phyloP scores from a whole-genome alignment of 2,888 invertebrate genomes.

The Sinelater perroti region DNA sequence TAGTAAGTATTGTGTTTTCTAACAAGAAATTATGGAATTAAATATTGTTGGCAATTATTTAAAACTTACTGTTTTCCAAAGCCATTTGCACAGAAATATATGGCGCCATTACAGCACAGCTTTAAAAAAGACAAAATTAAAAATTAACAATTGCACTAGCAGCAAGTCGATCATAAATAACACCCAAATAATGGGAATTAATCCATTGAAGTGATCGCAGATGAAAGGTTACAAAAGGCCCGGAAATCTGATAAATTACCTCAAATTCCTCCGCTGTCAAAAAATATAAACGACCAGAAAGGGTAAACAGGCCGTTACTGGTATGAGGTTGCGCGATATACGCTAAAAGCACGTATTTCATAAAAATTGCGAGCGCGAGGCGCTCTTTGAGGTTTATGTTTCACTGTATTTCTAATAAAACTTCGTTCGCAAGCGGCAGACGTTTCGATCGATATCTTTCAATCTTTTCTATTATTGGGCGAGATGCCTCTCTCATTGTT shows the following conservation, averaged over 20 bases:
- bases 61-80: too few relatives aligned
- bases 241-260: conserved; percentile 45
- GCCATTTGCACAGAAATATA: too few relatives aligned
- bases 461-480: conserved; percentile 15
- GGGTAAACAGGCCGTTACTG: conserved; percentile 42
- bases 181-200: conserved; percentile 46
- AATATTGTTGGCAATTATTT: too few relatives aligned
- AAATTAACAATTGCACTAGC: conserved; percentile 11
- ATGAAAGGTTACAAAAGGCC: conserved; percentile 43
- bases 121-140: too few relatives aligned
- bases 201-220: conserved; percentile 45
- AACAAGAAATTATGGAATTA: too few relatives aligned
- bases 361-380: conserved; percentile 39
- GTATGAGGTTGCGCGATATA: conserved; percentile 36
- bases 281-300: conserved; percentile 45
- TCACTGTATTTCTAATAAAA: conserved; percentile 33
- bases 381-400: conserved; percentile 34
- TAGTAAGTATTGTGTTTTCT: too few relatives aligned
- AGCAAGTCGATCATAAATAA: conserved; percentile 40
- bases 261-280: conserved; percentile 46
- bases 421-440: conserved; percentile 24
- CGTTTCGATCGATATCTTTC: conserved; percentile 23
- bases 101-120: too few relatives aligned
- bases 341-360: conserved; percentile 43
- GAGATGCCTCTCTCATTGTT: too few relatives aligned